These are phyloP conservation scores for Diloba caeruleocephala DNA, from an alignment of 2,888 invertebrate genomes.

Conservation along the genomic window DNA sequence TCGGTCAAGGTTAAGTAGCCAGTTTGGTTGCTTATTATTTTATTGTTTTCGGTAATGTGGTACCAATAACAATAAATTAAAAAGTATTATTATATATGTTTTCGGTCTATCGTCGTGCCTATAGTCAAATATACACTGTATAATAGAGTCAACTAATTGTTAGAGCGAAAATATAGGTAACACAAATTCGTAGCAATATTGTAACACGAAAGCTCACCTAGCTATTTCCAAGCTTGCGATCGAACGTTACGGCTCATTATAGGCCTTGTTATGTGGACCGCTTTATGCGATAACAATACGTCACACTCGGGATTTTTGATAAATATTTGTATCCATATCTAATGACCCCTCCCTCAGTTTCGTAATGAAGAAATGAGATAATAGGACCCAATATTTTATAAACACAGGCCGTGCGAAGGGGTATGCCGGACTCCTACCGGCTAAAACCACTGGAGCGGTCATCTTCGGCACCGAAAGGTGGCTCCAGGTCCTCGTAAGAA, in stretches of 20 bases:
- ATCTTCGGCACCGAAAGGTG: no score
- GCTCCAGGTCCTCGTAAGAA: no score
- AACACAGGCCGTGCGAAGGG: no score
- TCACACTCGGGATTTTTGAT: conserved; percentile 1
- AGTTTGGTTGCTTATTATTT: no score
- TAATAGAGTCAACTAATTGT: conserved; percentile 38
- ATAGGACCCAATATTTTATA: no score
- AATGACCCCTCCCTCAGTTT: conserved; percentile 1
- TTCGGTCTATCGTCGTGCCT: no score
- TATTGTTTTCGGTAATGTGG: no score
- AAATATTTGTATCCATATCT: background rate
- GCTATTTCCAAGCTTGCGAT: conserved; percentile 76
- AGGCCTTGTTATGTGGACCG: conserved; percentile 75
- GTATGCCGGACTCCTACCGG: no score
- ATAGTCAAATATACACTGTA: background rate
- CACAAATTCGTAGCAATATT: conserved; percentile 64
- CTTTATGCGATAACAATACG: conserved; percentile 60
- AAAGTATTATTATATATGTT: no score
- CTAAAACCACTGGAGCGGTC: no score
- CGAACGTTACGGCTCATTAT: conserved; percentile 84
- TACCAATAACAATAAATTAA: no score
- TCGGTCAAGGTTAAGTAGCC: no score
- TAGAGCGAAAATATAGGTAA: conserved; percentile 54
- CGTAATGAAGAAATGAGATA: background rate
- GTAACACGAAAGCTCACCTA: conserved; percentile 80